phyloP scores from a whole-genome alignment of 2,113 vertebrate genomes.

The Pterophyllum scalare region DNA sequence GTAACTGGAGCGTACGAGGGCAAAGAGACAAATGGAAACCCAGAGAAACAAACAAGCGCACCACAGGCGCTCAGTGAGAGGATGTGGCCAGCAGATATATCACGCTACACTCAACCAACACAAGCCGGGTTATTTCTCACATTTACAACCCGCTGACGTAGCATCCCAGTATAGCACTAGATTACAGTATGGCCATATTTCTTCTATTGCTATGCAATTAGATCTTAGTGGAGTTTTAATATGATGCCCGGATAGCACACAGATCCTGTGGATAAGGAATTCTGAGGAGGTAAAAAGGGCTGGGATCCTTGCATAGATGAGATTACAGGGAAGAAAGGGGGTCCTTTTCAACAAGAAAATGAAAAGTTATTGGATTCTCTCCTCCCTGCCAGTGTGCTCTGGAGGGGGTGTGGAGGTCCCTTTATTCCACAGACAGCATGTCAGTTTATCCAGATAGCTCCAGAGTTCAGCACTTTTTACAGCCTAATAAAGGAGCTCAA shows the following conservation, averaged over 20 bases:
- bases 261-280: constrained; percentile 47
- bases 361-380: constrained; percentile 45
- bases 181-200: constrained; percentile 19
- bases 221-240: constrained; percentile 62
- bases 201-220: constrained; percentile 49
- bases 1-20: constrained; percentile 25
- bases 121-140: constrained; percentile 30
- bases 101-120: not conserved
- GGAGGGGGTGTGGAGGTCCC: not conserved
- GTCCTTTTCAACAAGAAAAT: constrained; percentile 45
- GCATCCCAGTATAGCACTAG: constrained; percentile 3
- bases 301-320: constrained; percentile 43
- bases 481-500: not conserved
- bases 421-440: not conserved
- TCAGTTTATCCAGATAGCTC: not conserved
- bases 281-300: constrained; percentile 8
- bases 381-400: not conserved
- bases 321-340: constrained; percentile 40
- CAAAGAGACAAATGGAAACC: constrained; percentile 11
- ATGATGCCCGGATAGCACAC: constrained; percentile 28
- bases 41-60: not conserved
- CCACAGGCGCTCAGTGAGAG: not conserved
- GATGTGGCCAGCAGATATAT: constrained; percentile 16
- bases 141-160: constrained; percentile 9
- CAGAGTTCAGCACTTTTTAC: not conserved